phyloP scores from a whole-genome alignment of 2,113 vertebrate species.

The Halcyon malimbica region DNA sequence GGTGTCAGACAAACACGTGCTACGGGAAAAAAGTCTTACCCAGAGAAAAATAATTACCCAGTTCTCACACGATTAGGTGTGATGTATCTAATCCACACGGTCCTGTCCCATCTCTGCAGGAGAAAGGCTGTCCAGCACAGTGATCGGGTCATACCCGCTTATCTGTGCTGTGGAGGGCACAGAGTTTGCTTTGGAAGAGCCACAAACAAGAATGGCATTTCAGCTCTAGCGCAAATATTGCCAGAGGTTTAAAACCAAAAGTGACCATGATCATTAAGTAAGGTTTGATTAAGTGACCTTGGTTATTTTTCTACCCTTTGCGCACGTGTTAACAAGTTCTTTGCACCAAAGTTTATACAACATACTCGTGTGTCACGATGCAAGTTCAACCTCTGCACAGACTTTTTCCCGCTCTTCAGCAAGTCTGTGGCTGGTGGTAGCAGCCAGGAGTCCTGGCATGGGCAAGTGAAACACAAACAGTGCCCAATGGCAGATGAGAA shows the following conservation, averaged over 20 bases:
- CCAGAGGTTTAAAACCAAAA: background rate
- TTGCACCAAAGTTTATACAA: background rate
- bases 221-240: background rate
- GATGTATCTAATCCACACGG: background rate
- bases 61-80: background rate
- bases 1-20: background rate
- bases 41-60: background rate
- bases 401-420: background rate
- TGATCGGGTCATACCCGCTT: background rate
- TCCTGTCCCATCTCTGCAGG: background rate
- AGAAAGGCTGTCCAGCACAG: background rate
- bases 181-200: background rate
- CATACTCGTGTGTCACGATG: background rate
- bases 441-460: background rate
- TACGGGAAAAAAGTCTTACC: background rate
- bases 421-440: background rate
- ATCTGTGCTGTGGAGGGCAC: background rate
- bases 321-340: background rate
- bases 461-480: background rate
- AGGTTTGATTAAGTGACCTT: background rate
- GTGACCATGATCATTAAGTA: background rate
- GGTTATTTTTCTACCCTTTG: background rate
- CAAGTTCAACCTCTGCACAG: background rate
- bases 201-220: background rate
- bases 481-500: background rate